phyloP scores from a whole-genome alignment of 2,113 vertebrate genomes.

The Sarotherodon lohbergeri region DNA sequence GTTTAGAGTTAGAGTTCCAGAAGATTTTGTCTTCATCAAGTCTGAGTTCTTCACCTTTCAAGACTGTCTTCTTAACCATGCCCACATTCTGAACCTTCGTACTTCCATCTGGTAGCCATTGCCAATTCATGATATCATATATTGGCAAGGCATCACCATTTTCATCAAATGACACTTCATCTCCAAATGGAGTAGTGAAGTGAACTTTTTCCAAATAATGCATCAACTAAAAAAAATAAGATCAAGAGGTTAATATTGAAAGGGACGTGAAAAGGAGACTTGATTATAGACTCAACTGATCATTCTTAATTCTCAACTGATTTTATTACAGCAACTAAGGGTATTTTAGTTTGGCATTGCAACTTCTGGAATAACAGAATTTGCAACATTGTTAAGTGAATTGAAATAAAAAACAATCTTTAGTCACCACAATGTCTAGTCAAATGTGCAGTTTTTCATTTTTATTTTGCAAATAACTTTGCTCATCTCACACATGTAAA shows the following conservation, averaged over 20 bases:
- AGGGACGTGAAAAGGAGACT: neutral
- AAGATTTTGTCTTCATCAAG: slow-evolving; percentile 41
- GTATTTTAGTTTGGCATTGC: neutral
- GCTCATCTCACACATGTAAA: neutral
- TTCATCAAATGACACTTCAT: slow-evolving; percentile 65
- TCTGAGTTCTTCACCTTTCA: slow-evolving; percentile 39
- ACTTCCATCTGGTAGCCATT: slow-evolving; percentile 42
- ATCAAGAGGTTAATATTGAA: neutral
- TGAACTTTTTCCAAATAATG: neutral
- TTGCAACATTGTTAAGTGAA: neutral
- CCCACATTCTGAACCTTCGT: slow-evolving; percentile 51
- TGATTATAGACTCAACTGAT: neutral
- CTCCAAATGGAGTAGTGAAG: slow-evolving; percentile 45
- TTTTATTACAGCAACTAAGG: neutral
- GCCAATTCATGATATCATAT: slow-evolving; percentile 73
- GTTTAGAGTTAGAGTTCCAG: neutral
- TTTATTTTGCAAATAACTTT: neutral
- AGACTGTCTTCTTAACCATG: slow-evolving; percentile 39
- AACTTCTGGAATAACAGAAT: neutral
- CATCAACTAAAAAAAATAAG: neutral
- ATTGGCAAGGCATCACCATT: slow-evolving; percentile 68
- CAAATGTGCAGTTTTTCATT: neutral
- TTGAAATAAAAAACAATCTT: neutral
- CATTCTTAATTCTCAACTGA: neutral
- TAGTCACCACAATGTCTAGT: neutral